Base-by-base conservation (phyloP, 1,140 invertebrate genomes). In the Drosophila ohnishii region DNA sequence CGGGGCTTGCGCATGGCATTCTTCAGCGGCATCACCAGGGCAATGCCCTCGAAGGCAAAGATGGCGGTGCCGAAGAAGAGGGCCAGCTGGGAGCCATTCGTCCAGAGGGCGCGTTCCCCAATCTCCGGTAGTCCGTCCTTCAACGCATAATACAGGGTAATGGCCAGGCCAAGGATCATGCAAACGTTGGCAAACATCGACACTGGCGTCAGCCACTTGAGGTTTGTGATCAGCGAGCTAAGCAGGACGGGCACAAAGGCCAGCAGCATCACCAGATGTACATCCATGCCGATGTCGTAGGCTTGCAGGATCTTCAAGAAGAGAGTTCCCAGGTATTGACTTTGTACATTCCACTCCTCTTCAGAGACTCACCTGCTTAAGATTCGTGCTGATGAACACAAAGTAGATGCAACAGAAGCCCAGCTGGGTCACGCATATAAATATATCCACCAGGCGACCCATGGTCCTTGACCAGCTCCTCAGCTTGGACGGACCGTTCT, bases 401-500 rank as follows among this genome's bases (percentile, higher is more conserved):
- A 98, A 96, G 92, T 99, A 99, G 22, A 98, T 96, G 92, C 97
- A 98, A 92, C 97, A 99, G 92, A 99, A 98, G 75, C 98, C 97
- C 71, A 98, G 92, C 93, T 99, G 98, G 34, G 97, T 98, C 53
- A 98, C 92, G 87, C 97, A 96, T 39, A 99, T 94, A 92, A 97
- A 97, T 10, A 94, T 60, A 91, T 97, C 96, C 61, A 96, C 94
- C 69, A 96, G 88, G 32, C 93, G 92, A 80, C 93, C 93, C 93
- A 95, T 95, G 11, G 91, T 78, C 32, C 91, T 80, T 0, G 96
- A 94, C 78, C 95, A 94, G 25, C 92, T 92, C 40, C 95, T 92
- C 7, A 95, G 72, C 48, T 90, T 86, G 1, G 92, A 83, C 0
- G 96, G 96, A 2, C 96, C 96, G 22, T 94, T 94, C 64, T 94